A percentile compares a stretch with the other conserved stretches of the same genome.
Evolutionary conservation across 2,113 vertebrate species (phyloP).

Genomic region (Lanius collurio): DNA sequence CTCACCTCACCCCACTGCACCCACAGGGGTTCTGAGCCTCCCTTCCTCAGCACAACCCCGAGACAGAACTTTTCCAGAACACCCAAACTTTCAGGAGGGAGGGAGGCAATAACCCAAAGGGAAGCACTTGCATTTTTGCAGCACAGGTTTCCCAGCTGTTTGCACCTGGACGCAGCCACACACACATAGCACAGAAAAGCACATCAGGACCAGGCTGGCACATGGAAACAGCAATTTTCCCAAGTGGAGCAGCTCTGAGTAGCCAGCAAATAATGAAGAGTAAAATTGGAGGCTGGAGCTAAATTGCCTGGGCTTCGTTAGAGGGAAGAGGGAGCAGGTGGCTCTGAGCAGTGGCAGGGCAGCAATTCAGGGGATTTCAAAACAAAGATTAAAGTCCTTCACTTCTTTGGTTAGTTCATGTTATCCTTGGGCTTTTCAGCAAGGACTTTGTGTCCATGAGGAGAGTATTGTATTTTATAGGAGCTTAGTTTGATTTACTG

Average conservation of each 20-base stretch:
- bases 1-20: not conserved
- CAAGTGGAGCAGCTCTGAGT: not conserved
- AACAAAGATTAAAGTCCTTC: not conserved
- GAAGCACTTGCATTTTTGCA: not conserved
- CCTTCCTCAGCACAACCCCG: not conserved
- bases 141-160: not conserved
- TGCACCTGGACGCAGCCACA: not conserved
- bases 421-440: not conserved
- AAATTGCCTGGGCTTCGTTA: not conserved
- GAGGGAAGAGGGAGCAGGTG: not conserved
- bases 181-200: not conserved
- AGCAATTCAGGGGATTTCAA: not conserved
- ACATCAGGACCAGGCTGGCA: not conserved
- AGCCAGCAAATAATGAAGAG: not conserved
- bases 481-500: not conserved
- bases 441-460: not conserved
- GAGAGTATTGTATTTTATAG: not conserved
- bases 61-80: not conserved
- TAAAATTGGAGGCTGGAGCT: not conserved
- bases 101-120: not conserved
- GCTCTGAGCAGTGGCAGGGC: not conserved
- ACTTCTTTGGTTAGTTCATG: not conserved
- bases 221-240: not conserved
- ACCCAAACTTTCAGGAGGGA: not conserved
- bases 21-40: not conserved